These are phyloP conservation scores for Rhagonycha fulva DNA, from an alignment of 2,888 invertebrate species.

Conservation along the genomic window DNA sequence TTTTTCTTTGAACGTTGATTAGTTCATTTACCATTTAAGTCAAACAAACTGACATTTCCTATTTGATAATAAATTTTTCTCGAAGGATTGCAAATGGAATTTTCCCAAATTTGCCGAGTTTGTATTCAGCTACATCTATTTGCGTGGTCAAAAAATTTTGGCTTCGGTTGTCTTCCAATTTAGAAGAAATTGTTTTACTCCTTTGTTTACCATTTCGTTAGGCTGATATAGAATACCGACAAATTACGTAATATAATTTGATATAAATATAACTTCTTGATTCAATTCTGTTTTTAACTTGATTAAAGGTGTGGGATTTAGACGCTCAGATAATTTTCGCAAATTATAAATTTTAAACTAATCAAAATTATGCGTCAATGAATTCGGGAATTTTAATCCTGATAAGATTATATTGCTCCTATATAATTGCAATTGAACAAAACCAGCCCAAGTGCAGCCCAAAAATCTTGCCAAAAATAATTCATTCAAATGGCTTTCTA, in stretches of 20 bases:
- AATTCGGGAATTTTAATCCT: too few relatives aligned
- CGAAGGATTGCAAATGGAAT: neutral
- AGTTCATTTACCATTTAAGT: neutral
- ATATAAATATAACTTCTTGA: neutral
- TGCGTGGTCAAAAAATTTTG: neutral
- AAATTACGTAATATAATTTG: neutral
- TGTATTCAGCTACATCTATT: neutral
- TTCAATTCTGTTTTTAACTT: too few relatives aligned
- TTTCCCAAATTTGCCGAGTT: neutral
- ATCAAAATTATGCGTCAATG: too few relatives aligned
- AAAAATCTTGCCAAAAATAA: too few relatives aligned
- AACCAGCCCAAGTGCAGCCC: too few relatives aligned
- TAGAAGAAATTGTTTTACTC: neutral
- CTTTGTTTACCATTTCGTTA: neutral
- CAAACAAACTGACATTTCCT: neutral
- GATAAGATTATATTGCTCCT: too few relatives aligned
- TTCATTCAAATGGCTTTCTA: too few relatives aligned
- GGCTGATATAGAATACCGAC: neutral
- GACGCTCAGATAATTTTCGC: too few relatives aligned
- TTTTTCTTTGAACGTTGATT: conserved; percentile 9
- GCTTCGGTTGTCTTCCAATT: neutral
- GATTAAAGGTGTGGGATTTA: too few relatives aligned
- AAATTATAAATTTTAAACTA: too few relatives aligned
- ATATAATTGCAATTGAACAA: too few relatives aligned
- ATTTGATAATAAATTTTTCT: neutral